Percentiles rank a stretch among this genome's conserved stretches.
phyloP scores from a whole-genome alignment of 2,797 vertebrate genomes.

The Melanitta fusca region DNA sequence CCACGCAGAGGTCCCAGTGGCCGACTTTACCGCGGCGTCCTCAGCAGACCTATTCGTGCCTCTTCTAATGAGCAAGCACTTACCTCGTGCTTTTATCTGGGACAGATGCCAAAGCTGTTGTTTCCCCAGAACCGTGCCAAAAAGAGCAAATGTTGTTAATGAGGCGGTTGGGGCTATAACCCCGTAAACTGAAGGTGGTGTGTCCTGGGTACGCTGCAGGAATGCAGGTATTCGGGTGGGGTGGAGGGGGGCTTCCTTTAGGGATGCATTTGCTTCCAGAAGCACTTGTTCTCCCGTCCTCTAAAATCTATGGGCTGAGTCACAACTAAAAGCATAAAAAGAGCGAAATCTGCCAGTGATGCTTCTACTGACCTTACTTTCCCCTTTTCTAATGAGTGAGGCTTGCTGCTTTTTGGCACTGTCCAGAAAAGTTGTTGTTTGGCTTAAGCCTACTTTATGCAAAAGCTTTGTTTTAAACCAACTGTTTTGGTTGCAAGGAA shows the following conservation, averaged over 20 bases:
- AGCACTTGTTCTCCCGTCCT: neutral
- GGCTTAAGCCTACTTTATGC: neutral
- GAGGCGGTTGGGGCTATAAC: neutral
- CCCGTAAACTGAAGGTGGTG: neutral
- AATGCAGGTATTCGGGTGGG: neutral
- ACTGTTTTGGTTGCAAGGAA: slow-evolving; percentile 5
- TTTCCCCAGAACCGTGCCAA: neutral
- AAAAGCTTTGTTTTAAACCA: slow-evolving; percentile 37
- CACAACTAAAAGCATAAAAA: neutral
- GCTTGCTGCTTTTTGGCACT: slow-evolving; percentile 29
- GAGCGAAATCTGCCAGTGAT: neutral
- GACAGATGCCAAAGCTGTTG: neutral
- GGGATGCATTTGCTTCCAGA: neutral
- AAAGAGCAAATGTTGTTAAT: neutral
- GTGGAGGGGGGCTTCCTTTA: neutral
- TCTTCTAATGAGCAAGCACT: neutral
- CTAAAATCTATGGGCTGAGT: neutral
- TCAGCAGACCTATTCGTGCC: neutral
- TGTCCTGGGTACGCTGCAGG: neutral
- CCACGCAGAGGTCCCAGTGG: neutral
- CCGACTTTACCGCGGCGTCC: neutral
- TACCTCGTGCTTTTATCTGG: slow-evolving; percentile 5
- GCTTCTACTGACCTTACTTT: slow-evolving; percentile 20
- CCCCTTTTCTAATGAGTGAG: neutral
- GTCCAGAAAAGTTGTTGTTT: slow-evolving; percentile 8